Conservation (phyloP, 1,140 invertebrate species). For the Ceratosolen solmsi region DNA sequence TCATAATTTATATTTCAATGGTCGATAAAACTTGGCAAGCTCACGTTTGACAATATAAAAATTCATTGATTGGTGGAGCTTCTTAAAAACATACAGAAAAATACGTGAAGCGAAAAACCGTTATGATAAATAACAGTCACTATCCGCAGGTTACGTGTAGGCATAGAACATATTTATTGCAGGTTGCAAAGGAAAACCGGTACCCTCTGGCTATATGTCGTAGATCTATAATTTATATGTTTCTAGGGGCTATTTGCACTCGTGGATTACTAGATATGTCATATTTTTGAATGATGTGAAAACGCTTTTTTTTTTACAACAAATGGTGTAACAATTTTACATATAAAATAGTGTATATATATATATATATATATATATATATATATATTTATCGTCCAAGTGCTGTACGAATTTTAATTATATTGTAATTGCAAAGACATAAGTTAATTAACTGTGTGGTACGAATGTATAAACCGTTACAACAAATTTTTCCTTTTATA, state of each 20-base stretch:
- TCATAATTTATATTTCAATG: neutral
- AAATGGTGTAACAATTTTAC: no score
- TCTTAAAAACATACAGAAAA: constrained; percentile 8
- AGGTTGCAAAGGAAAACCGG: constrained; percentile 22
- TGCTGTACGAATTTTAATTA: neutral
- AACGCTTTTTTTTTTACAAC: no score
- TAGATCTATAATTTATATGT: neutral
- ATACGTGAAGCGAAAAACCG: neutral
- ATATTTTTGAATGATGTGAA: no score
- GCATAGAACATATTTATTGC: neutral
- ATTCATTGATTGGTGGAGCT: constrained; percentile 3
- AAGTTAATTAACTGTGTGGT: no score
- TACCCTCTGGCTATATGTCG: neutral
- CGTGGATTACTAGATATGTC: neutral
- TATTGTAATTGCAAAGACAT: neutral
- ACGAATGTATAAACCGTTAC: no score
- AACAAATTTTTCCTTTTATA: no score
- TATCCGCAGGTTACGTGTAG: constrained; percentile 15
- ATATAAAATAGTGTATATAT: no score
- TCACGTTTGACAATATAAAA: neutral
- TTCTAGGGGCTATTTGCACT: constrained; percentile 7
- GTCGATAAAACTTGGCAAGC: no score
- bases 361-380: no score
- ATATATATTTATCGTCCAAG: neutral
- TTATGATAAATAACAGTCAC: constrained; percentile 23